Base-by-base conservation (phyloP, 1,140 invertebrate species). In the Whitmania pigra region DNA sequence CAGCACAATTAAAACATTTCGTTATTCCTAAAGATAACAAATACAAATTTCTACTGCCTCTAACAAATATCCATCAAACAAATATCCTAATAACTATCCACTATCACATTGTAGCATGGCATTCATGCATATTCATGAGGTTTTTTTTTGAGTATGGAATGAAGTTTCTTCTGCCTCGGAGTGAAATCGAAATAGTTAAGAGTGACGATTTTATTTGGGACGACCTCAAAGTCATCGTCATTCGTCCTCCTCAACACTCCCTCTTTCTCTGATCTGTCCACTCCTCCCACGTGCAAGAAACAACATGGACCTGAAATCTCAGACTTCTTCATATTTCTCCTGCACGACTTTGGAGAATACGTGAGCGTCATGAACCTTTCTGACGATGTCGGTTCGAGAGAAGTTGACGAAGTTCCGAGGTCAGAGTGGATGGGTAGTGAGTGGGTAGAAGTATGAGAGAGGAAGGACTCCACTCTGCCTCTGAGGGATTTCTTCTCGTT, bases 261-360 rank as follows among this genome's bases (percentile, higher is more conserved):
- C 15, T 63, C 57, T 18, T 67, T 60, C 76, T 90, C 89, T 67
- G 85, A 85, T 22, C 85, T 83, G 72, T 90, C 89, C 17, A 93
- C 87, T 74, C 87, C 89, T 43, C 89, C 91, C 63, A 92, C 87
- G 78, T 92, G 91, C 72, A 90, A 88, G 80, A 93, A 93, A 77
- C 89, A 89, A 79, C 90, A 92, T 0, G 91, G 91, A 76, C 88
- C 86, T 20, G 90, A 92, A 74, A 93, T 93, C 78, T 91, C 89
- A 67, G 86, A 18, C 75, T 80, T 81, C 66, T 72, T 74, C 71
- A 71, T 76, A 69, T 76, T 78, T 60, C 75, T 78, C 72, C 77
- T 83, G 79, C 69, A 54, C n/a, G 85, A 86, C 0, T 79, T 86
- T 85, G 80, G 85, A 85, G 57, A 63, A 63, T 63, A 63, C 3